Percentiles rank a stretch among this genome's conserved stretches.
These are phyloP conservation scores for Xestia c-nigrum DNA, from an alignment of 2,888 invertebrate species.

Conservation along the genomic window DNA sequence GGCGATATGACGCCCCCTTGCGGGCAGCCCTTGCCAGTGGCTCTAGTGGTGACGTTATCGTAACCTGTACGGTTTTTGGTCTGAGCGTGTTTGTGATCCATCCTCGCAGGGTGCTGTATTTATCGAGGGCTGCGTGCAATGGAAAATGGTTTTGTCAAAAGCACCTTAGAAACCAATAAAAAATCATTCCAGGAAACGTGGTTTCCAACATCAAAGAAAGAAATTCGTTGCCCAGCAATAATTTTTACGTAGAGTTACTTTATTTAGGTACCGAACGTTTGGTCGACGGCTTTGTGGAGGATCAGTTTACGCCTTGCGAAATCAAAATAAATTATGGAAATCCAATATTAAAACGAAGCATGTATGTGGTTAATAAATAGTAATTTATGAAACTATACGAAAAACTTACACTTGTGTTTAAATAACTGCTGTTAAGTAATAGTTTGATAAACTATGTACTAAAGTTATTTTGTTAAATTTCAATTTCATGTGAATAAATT, in stretches of 20 bases:
- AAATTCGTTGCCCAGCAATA: neutral
- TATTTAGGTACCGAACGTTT: neutral
- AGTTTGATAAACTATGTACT: neutral
- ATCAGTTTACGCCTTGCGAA: neutral
- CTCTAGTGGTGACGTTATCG: too few species aligned
- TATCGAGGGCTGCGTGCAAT: too few species aligned
- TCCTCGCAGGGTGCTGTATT: too few species aligned
- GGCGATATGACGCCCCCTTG: too few species aligned
- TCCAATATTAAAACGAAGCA: slow-evolving; percentile 17
- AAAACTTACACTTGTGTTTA: neutral
- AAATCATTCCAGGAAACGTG: neutral
- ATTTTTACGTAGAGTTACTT: neutral
- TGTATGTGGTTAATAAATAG: neutral
- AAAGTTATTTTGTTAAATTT: neutral
- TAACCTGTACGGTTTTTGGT: too few species aligned
- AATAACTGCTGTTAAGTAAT: neutral
- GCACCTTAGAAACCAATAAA: too few species aligned
- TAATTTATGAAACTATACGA: neutral
- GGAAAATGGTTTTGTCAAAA: too few species aligned
- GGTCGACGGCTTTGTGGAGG: neutral
- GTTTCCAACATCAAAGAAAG: neutral
- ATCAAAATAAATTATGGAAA: slow-evolving; percentile 5
- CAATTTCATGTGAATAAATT: neutral
- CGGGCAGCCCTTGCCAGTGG: too few species aligned
- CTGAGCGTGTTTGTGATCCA: too few species aligned